phyloP scores from a whole-genome alignment of 92 coral and sea anemone genomes.

The Zoanthus sansibaricus region DNA sequence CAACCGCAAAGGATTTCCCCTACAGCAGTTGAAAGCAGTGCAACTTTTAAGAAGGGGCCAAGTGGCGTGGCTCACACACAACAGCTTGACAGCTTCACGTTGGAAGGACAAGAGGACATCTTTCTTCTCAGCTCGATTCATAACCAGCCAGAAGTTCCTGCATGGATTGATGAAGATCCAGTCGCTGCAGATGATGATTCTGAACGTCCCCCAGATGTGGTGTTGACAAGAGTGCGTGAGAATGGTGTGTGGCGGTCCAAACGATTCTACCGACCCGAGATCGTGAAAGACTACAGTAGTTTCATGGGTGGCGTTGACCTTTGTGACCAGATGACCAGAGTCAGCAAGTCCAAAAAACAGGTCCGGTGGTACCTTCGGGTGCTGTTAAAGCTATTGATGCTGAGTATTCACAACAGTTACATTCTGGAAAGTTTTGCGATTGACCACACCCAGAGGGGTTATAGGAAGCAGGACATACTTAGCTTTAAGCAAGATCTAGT shows the following conservation, averaged over 20 bases:
- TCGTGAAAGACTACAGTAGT: constrained; percentile 18
- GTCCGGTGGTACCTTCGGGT: constrained; percentile 23
- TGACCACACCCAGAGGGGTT: constrained; percentile 18
- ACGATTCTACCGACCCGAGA: constrained; percentile 41
- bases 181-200: constrained; percentile 11
- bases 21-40: constrained; percentile 45
- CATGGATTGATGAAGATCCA: constrained; percentile 49
- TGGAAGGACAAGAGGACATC: constrained; percentile 54
- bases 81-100: constrained; percentile 48
- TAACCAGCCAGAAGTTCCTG: constrained; percentile 53
- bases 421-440: constrained; percentile 2
- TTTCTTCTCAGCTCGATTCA: constrained; percentile 53
- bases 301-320: constrained; percentile 27
- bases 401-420: constrained; percentile 20
- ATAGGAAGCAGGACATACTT: constrained; percentile 8
- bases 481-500: constrained; percentile 28
- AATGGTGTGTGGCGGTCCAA: constrained; percentile 40
- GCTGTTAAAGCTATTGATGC: neutral
- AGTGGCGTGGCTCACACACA: constrained; percentile 47
- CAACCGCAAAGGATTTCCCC: constrained; percentile 6
- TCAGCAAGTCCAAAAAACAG: constrained; percentile 10
- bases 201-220: constrained; percentile 28
- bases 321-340: neutral
- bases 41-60: constrained; percentile 42
- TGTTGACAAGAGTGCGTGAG: constrained; percentile 36